Evolutionary conservation across 1,140 invertebrate genomes (phyloP).

Genomic region (Polyergus mexicanus): DNA sequence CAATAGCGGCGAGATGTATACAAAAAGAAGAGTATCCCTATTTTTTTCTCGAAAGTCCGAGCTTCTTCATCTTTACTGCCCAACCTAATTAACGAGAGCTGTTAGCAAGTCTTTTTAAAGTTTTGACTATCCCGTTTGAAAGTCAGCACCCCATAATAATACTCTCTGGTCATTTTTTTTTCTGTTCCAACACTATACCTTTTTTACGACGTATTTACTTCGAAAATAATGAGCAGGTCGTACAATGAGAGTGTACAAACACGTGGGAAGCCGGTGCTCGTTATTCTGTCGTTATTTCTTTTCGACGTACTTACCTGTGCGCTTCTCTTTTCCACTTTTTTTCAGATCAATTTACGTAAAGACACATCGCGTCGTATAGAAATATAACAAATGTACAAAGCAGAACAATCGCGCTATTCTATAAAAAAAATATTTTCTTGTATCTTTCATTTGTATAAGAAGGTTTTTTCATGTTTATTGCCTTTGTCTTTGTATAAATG

Average conservation of each 20-base stretch:
- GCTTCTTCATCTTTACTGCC: not conserved
- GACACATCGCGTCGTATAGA: not conserved
- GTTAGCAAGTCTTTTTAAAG: conserved; percentile 53
- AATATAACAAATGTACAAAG: conserved; percentile 19
- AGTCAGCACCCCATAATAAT: conserved; percentile 24
- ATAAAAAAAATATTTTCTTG: not conserved
- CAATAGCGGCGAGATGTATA: not conserved
- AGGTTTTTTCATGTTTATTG: not conserved
- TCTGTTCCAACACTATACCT: conserved; percentile 2
- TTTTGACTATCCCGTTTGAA: conserved; percentile 46
- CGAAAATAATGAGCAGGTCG: conserved; percentile 71
- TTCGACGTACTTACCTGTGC: conserved; percentile 29
- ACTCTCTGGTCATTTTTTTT: conserved; percentile 22
- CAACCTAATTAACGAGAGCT: conserved; percentile 58
- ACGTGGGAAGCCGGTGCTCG: conserved; percentile 58
- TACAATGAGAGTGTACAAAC: conserved; percentile 41
- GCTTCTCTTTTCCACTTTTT: conserved; percentile 4
- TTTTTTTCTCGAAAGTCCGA: not conserved
- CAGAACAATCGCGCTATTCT: not conserved
- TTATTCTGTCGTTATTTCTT: conserved; percentile 70
- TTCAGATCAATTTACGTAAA: conserved; percentile 39
- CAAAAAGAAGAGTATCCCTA: not conserved
- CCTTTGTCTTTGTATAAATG: not conserved
- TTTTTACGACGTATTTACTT: conserved; percentile 67
- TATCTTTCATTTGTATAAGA: not conserved